Percentiles rank a stretch among this genome's conserved stretches.
Evolutionary conservation across 2,888 invertebrate species (phyloP).

Genomic region (Smittia sp.): DNA sequence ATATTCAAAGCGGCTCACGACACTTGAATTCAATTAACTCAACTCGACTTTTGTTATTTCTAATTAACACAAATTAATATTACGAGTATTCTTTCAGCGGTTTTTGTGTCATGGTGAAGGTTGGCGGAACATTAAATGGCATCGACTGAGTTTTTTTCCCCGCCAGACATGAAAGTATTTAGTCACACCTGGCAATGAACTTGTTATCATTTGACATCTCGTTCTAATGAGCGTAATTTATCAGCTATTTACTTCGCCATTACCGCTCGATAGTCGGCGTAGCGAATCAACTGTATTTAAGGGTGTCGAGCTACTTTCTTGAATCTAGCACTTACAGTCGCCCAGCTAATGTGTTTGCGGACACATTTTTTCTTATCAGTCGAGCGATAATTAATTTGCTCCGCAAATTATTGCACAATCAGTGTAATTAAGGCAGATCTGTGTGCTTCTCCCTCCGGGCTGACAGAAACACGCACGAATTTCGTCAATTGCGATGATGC

Average conservation of each 20-base stretch:
- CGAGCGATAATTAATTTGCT: not conserved
- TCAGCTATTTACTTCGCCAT: not conserved
- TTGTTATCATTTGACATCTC: not conserved
- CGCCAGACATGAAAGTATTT: not conserved
- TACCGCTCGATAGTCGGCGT: not conserved
- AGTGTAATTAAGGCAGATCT: not conserved
- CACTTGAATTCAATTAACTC: not conserved
- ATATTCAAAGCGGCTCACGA: not conserved
- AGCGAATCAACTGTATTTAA: not conserved
- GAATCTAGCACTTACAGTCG: not conserved
- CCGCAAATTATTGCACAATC: conserved; percentile 14
- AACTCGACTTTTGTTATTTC: conserved; percentile 3
- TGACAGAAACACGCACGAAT: too few species aligned
- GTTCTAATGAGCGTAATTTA: not conserved
- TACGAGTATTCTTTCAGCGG: not conserved
- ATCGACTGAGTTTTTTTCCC: not conserved
- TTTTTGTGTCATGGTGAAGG: conserved; percentile 18
- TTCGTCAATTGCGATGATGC: not conserved
- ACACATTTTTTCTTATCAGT: not conserved
- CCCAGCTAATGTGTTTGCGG: not conserved
- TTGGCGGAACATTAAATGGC: not conserved
- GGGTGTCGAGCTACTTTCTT: not conserved
- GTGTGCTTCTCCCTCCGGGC: not conserved
- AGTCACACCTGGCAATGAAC: not conserved
- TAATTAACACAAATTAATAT: conserved; percentile 20